Evolutionary conservation across 2,113 vertebrate genomes (phyloP), one percentile per base, ranked within the genome.

Genomic region (Verasper variegatus): DNA sequence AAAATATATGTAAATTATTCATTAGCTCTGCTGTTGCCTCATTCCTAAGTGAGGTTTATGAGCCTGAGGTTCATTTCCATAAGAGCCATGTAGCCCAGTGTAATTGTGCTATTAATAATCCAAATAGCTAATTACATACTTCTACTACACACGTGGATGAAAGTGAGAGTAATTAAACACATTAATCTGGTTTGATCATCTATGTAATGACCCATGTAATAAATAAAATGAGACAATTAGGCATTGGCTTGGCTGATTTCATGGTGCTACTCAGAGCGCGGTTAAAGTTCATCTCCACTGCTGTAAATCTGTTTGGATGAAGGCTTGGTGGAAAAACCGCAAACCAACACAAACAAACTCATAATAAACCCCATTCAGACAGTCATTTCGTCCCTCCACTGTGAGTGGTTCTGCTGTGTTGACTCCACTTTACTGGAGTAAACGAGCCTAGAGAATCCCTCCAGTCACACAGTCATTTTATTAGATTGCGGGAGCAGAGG

Each of bases 61-160:
- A 88, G 84, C 76, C 74, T 8, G 79, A 58, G 80, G 81, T 91
- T 91, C 66, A 90, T 92, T 88, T 93, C 86, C 86, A 90, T 89
- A 81, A 81, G 73, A 86, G 78, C 69, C 65, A 67, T 54, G 82
- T 55, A 89, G 67, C 54, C 67, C 17, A n/a, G 68, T 3, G 3
- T 92, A 91, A 93, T 91, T 86, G 87, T 84, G 81, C 82, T 84
- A 91, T 93, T 89, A 89, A 90, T 90, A 89, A 86, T 80, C 78
- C 62, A 83, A 88, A 85, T 87, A 81, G 84, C 77, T 86, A 89
- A 89, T 91, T 90, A 90, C 82, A 86, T 83, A 88, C 83, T 84
- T 91, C 82, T 76, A 75, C 84, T 74, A 68, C 84, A 80, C 78
- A 83, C 56, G 63, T 80, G 62, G 85, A 87, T 78, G 80, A 76